These are phyloP conservation scores for Athrips mouffetella DNA, from an alignment of 2,888 invertebrate genomes.

Conservation along the genomic window DNA sequence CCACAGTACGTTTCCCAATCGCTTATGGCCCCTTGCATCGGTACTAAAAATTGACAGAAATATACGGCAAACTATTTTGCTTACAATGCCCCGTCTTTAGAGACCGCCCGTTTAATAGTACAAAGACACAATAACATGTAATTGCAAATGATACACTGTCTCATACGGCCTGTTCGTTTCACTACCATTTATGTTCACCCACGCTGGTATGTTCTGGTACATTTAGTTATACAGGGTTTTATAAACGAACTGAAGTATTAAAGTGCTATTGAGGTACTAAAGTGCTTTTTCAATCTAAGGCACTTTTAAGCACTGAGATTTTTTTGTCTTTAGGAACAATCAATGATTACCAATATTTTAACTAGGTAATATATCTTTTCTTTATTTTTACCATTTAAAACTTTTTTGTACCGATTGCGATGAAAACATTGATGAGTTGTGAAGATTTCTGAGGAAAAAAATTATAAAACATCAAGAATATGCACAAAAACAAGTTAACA, in stretches of 20 bases:
- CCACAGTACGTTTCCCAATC: slow-evolving; percentile 10
- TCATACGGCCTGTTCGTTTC: slow-evolving; percentile 57
- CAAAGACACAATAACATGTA: slow-evolving; percentile 76
- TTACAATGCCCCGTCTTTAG: slow-evolving; percentile 67
- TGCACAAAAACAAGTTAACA: too few species aligned
- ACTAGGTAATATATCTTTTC: too few species aligned
- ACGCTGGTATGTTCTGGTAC: slow-evolving; percentile 37
- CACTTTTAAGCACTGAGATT: too few species aligned
- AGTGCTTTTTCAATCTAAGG: too few species aligned
- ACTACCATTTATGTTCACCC: slow-evolving; percentile 68
- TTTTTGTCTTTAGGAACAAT: too few species aligned
- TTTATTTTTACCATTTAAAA: too few species aligned
- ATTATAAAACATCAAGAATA: too few species aligned
- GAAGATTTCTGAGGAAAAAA: too few species aligned
- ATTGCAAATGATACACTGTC: slow-evolving; percentile 77
- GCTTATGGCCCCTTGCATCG: slow-evolving; percentile 24
- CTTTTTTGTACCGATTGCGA: too few species aligned
- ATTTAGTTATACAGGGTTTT: not conserved
- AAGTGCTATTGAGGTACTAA: too few species aligned
- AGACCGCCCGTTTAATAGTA: slow-evolving; percentile 60
- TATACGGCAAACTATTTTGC: slow-evolving; percentile 63
- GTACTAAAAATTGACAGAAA: slow-evolving; percentile 59
- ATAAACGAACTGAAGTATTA: not conserved
- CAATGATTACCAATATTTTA: too few species aligned
- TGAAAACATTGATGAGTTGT: too few species aligned